phyloP scores from a whole-genome alignment of 2,113 vertebrate species.

The Malurus alboscapulatus region DNA sequence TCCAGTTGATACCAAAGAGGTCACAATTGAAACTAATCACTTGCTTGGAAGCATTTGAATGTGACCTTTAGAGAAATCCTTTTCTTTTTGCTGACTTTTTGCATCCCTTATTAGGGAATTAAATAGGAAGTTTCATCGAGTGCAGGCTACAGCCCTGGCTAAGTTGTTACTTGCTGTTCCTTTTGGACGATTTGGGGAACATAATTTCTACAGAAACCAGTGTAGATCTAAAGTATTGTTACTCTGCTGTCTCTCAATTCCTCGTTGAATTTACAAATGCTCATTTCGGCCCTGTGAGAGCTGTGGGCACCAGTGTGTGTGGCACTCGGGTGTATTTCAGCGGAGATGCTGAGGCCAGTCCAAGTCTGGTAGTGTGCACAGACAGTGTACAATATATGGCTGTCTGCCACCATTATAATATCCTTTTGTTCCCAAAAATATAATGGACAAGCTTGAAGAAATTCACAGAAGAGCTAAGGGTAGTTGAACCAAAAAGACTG shows the following conservation, averaged over 20 bases:
- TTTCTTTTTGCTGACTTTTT: neutral
- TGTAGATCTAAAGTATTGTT: neutral
- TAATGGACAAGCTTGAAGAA: neutral
- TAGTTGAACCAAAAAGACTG: neutral
- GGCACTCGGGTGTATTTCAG: accelerated
- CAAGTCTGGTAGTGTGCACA: neutral
- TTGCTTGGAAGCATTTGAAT: constrained; percentile 16
- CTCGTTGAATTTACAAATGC: neutral
- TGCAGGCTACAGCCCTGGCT: neutral
- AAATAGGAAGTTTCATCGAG: neutral
- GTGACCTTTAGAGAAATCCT: constrained; percentile 30
- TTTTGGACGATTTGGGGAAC: neutral
- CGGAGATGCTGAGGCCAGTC: neutral
- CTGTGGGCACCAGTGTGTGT: neutral
- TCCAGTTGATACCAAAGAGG: constrained; percentile 30
- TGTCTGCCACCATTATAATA: neutral
- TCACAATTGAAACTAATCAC: neutral
- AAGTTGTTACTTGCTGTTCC: neutral
- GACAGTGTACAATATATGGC: neutral
- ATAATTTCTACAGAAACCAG: neutral
- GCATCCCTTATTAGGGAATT: neutral
- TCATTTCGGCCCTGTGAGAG: neutral
- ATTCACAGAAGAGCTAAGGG: neutral
- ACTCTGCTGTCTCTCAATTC: neutral
- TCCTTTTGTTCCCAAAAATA: neutral